Conservation (phyloP, 2,797 vertebrate genomes). For the Botia kubotai region DNA sequence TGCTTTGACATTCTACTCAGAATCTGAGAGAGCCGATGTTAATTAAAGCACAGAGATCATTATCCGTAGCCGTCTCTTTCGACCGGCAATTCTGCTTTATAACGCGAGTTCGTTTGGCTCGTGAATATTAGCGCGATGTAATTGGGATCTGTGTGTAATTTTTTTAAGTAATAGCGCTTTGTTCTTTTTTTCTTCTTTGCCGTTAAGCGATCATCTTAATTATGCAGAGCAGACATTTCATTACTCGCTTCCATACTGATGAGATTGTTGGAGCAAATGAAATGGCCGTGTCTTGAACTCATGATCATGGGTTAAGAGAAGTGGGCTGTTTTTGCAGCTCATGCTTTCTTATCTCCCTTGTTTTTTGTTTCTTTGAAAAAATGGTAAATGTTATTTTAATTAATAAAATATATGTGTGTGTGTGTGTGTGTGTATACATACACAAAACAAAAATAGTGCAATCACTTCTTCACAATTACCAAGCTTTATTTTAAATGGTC, state of each 20-base stretch:
- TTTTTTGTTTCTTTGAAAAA: slow-evolving; percentile 24
- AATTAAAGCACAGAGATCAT: slow-evolving; percentile 62
- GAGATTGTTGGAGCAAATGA: slow-evolving; percentile 57
- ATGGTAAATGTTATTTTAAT: not conserved
- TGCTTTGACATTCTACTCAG: slow-evolving; percentile 46
- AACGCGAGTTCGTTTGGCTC: slow-evolving; percentile 55
- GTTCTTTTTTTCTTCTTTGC: slow-evolving; percentile 61
- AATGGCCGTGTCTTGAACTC: slow-evolving; percentile 49
- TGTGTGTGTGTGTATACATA: not conserved
- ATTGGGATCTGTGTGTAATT: slow-evolving; percentile 51
- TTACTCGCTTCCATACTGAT: slow-evolving; percentile 63
- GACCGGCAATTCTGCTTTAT: slow-evolving; percentile 53
- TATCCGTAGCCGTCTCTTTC: slow-evolving; percentile 57
- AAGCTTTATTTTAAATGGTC: not conserved
- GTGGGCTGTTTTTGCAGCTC: not conserved
- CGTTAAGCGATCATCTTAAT: slow-evolving; percentile 63
- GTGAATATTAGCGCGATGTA: slow-evolving; percentile 40
- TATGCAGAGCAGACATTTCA: slow-evolving; percentile 61
- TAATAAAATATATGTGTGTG: not conserved
- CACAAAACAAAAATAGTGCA: not conserved
- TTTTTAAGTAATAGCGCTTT: slow-evolving; percentile 57
- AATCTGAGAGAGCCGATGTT: slow-evolving; percentile 41
- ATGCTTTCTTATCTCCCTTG: slow-evolving; percentile 1
- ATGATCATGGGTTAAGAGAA: not conserved
- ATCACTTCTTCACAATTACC: not conserved